Percentiles rank a stretch among this genome's conserved stretches.
Conservation (phyloP, 1,140 invertebrate genomes). For the Ostrea edulis region DNA sequence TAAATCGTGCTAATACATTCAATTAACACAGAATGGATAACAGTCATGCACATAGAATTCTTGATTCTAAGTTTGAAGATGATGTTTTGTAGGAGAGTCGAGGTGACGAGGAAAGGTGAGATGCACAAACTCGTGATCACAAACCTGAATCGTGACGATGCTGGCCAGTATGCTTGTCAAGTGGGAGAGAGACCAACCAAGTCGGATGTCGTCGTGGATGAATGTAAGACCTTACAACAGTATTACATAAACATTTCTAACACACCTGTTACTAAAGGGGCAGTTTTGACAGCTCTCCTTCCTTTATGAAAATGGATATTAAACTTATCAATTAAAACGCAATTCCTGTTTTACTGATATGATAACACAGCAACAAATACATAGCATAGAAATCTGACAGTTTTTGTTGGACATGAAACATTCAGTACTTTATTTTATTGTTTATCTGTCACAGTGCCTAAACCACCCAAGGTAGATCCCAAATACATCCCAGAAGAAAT, state of each 20-base stretch:
- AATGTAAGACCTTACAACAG: conserved; percentile 65
- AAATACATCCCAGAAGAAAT: conserved; percentile 77
- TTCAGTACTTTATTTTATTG: neutral
- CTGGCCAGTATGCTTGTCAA: conserved; percentile 75
- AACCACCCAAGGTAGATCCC: conserved; percentile 79
- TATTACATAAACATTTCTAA: neutral
- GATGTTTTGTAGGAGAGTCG: conserved; percentile 57
- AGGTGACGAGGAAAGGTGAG: conserved; percentile 74
- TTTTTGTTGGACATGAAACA: too few species aligned
- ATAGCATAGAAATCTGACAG: too few species aligned
- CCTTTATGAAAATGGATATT: too few species aligned
- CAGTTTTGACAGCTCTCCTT: neutral
- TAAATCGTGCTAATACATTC: too few species aligned
- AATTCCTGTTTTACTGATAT: too few species aligned
- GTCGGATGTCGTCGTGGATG: conserved; percentile 72
- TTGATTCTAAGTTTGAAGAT: too few species aligned
- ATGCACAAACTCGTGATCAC: conserved; percentile 74
- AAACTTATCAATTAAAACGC: too few species aligned
- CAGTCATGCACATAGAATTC: too few species aligned
- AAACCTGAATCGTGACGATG: conserved; percentile 73
- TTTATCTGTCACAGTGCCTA: conserved; percentile 75
- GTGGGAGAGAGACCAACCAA: conserved; percentile 76
- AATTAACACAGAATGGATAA: too few species aligned
- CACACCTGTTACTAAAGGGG: too few species aligned
- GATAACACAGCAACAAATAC: too few species aligned